Evolutionary conservation across 2,797 vertebrate species (phyloP).

Genomic region (Hippocampus kuda): DNA sequence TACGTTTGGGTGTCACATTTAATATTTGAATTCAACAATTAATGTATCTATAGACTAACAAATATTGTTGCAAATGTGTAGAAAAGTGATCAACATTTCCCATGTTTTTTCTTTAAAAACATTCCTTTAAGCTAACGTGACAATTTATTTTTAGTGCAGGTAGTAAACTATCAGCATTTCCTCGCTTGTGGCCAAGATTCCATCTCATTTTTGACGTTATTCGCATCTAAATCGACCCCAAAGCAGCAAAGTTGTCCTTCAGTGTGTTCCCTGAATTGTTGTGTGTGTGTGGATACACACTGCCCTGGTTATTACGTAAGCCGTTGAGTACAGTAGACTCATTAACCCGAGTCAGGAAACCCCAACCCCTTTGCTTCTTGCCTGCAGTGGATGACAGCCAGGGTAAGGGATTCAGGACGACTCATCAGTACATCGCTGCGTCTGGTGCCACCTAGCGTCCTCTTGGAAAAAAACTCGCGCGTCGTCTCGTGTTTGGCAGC

Average conservation of each 20-base stretch:
- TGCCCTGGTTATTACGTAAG: slow-evolving; percentile 58
- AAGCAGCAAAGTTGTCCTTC: slow-evolving; percentile 12
- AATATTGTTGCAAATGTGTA: background rate
- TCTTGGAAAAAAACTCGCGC: background rate
- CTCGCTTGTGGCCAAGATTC: background rate
- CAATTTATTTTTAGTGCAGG: no score
- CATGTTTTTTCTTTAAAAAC: no score
- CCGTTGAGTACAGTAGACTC: slow-evolving; percentile 29
- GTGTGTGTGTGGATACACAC: slow-evolving; percentile 31
- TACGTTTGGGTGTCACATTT: no score
- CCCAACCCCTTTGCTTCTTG: slow-evolving; percentile 16
- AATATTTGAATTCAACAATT: background rate
- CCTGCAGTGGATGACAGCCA: slow-evolving; percentile 29
- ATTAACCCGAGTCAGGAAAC: slow-evolving; percentile 42
- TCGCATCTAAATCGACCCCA: slow-evolving; percentile 4
- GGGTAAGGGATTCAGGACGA: background rate
- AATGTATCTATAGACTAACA: no score
- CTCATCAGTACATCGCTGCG: background rate
- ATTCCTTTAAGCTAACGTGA: no score
- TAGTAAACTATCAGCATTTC: background rate
- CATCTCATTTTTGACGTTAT: background rate
- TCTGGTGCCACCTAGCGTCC: slow-evolving; percentile 56
- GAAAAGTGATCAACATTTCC: no score
- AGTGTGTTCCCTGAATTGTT: slow-evolving; percentile 8
- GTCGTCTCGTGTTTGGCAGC: background rate